A percentile compares a stretch with the other conserved stretches of the same genome.
These are phyloP conservation scores for Drosophila teissieri DNA, from an alignment of 1,140 invertebrate species.

Conservation along the genomic window DNA sequence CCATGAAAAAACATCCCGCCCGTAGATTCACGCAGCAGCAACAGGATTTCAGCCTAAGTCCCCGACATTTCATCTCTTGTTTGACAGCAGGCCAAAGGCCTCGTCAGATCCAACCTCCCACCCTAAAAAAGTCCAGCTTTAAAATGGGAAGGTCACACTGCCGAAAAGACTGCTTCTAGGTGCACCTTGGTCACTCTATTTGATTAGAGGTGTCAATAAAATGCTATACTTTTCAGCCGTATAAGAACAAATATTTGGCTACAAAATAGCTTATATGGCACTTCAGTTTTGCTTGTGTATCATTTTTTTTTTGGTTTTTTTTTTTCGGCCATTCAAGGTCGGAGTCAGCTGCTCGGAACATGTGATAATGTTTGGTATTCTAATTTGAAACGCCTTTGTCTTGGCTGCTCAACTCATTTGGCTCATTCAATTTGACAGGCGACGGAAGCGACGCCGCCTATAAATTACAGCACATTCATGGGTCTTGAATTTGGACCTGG, in stretches of 20 bases:
- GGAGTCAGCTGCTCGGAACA: slow-evolving; percentile 51
- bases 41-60: slow-evolving; percentile 25
- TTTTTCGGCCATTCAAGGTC: slow-evolving; percentile 43
- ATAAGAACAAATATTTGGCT: neutral
- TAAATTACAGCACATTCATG: slow-evolving; percentile 43
- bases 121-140: neutral
- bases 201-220: too few species aligned
- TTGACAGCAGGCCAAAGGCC: slow-evolving; percentile 26
- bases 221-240: neutral
- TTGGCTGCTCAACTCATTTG: slow-evolving; percentile 36
- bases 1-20: slow-evolving; percentile 26
- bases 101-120: neutral
- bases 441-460: slow-evolving; percentile 51
- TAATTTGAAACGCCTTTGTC: slow-evolving; percentile 53
- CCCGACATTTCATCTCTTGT: slow-evolving; percentile 38
- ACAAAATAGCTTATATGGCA: slow-evolving; percentile 14
- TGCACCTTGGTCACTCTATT: neutral
- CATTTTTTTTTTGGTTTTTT: neutral
- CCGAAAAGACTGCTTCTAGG: neutral
- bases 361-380: slow-evolving; percentile 56
- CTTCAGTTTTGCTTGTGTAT: slow-evolving; percentile 4
- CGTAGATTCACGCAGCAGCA: slow-evolving; percentile 29
- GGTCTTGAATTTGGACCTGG: slow-evolving; percentile 10
- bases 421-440: slow-evolving; percentile 46
- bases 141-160: neutral